Evolutionary conservation across 2,888 invertebrate genomes (phyloP), one percentile per base, ranked within the genome.

Genomic region (Epirrhoe alternata): DNA sequence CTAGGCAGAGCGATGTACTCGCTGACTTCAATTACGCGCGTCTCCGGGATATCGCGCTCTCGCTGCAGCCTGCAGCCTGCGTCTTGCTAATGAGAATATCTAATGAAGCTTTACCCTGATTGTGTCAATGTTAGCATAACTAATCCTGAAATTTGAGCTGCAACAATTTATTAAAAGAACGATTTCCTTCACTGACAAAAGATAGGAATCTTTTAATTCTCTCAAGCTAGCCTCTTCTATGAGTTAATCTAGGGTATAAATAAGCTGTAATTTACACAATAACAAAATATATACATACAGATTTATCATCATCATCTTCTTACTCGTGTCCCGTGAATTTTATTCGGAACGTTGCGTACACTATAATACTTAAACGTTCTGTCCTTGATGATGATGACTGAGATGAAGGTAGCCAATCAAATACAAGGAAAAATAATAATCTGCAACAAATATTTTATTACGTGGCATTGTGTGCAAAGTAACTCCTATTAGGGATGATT

Each of bases 401-500:
- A 16, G 24, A 24, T 51, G 12, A 51, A 5, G 51, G 2, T 8
- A 45, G 30, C 24, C 42, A 42, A 55, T 10, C 12, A 24, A 55
- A 42, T 30, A 50, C 17, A 49, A 50, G 17, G 38, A 51, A 51
- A 59, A 59, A 10, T 49, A 62, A 62, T 67, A 60, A 60, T 59
- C 55, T 17, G 17, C 60, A 38, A 47, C 42, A 47, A 55, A 60
- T 60, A 47, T 64, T 67, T 52, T 52, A 64, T 63, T 49, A 63
- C 24, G 54, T 38, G 54, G 51, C 38, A 59, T 49, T 61, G 59
- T 60, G 55, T 47, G 50, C 30, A 14, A 33, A 53, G 63, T 64
- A 59, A 59, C 54, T 58, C 31, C 14, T 66, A 55, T 59, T 47
- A 54, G 10, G 33, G 6, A 45, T 63, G 72, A 71, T 69, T 70